A percentile compares a stretch with the other conserved stretches of the same genome.
Evolutionary conservation across 2,113 vertebrate genomes (phyloP).

Genomic region (Solea solea): DNA sequence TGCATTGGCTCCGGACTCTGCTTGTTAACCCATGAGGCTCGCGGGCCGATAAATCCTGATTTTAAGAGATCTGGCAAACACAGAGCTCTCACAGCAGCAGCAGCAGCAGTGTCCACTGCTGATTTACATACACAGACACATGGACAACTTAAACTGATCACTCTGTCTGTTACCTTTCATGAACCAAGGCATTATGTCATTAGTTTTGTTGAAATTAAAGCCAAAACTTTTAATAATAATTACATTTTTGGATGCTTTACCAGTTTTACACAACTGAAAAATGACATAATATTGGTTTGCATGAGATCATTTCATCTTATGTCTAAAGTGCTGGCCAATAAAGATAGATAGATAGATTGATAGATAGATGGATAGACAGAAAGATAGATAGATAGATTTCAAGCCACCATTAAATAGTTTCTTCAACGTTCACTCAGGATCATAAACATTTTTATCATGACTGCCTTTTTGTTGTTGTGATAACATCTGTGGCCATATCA

Average conservation of each 20-base stretch:
- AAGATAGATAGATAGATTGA: no score
- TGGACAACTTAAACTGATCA: not conserved
- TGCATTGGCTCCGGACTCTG: conserved; percentile 62
- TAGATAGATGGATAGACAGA: no score
- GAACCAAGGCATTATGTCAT: not conserved
- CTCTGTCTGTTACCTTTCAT: not conserved
- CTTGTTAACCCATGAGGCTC: conserved; percentile 68
- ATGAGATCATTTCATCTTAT: no score
- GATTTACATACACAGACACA: conserved; percentile 3
- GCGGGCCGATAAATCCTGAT: conserved; percentile 53
- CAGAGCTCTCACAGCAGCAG: conserved; percentile 43
- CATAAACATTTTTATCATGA: no score
- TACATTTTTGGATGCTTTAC: not conserved
- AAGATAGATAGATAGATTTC: no score
- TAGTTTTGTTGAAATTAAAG: not conserved
- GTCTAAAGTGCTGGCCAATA: no score
- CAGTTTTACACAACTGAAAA: not conserved
- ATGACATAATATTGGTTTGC: not conserved
- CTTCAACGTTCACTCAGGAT: no score
- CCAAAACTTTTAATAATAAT: not conserved
- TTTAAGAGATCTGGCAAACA: conserved; percentile 52
- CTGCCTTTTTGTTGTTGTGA: no score
- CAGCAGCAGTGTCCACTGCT: conserved; percentile 18
- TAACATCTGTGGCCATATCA: no score
- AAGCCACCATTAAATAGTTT: no score